Conservation (phyloP, 1,140 invertebrate species). For the Bacillus rossius region DNA sequence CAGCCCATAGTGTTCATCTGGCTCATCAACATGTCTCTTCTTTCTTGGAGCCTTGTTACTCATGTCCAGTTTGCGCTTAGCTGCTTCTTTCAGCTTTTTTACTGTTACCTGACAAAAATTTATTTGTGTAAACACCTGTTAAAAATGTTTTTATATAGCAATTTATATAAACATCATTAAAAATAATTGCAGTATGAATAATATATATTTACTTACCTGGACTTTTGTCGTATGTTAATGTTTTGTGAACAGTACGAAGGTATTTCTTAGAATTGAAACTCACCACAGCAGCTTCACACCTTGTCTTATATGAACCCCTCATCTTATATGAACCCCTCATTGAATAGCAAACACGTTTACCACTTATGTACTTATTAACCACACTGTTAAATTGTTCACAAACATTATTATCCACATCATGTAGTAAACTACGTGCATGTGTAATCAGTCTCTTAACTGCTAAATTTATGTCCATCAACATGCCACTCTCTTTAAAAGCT, state of each 20-base stretch:
- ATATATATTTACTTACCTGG: background rate
- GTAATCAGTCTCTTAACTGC: background rate
- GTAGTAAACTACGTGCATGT: conserved; percentile 29
- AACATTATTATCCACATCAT: conserved; percentile 38
- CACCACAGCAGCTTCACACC: conserved; percentile 29
- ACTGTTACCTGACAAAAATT: background rate
- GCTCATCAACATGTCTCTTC: background rate
- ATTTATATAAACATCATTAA: background rate
- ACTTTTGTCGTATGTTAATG: background rate
- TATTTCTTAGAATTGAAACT: conserved; percentile 6
- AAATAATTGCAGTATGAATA: background rate
- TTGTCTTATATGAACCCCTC: conserved; percentile 30
- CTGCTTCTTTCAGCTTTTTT: background rate
- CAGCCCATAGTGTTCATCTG: background rate
- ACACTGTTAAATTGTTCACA: conserved; percentile 37
- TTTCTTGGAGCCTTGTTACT: background rate
- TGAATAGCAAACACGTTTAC: conserved; percentile 36
- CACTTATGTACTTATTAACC: conserved; percentile 33
- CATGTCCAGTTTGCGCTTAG: background rate
- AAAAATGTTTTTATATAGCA: background rate
- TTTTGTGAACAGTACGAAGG: conserved; percentile 1
- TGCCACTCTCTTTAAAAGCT: conserved; percentile 13
- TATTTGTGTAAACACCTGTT: background rate
- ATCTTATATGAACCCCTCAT: conserved; percentile 18
- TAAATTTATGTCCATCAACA: background rate